A percentile compares a stretch with the other conserved stretches of the same genome.
These are phyloP conservation scores for Phainopepla nitens DNA, from an alignment of 2,113 vertebrate genomes.

Conservation along the genomic window DNA sequence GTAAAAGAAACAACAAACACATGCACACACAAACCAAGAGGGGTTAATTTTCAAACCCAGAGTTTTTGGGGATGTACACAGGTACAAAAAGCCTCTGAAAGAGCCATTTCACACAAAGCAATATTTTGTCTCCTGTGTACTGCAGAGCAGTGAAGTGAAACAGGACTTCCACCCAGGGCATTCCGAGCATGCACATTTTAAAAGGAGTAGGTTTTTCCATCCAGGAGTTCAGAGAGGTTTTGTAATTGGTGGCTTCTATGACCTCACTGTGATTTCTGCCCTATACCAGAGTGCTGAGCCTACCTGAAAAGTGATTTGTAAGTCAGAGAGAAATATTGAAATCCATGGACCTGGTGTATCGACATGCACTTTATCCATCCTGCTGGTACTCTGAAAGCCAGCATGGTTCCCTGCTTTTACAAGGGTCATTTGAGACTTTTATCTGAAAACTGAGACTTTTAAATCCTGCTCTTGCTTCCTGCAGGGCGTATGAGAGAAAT, in stretches of 20 bases:
- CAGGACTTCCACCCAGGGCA: not conserved
- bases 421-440: constrained; percentile 40
- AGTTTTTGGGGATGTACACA: not conserved
- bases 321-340: not conserved
- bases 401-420: not conserved
- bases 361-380: not conserved
- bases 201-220: not conserved
- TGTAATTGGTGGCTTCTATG: not conserved
- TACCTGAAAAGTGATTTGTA: constrained; percentile 2
- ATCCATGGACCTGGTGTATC: not conserved
- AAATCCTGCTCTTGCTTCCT: constrained; percentile 14
- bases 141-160: not conserved
- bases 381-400: constrained; percentile 5
- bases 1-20: not conserved
- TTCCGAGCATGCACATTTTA: not conserved
- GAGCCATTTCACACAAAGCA: not conserved
- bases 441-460: not conserved
- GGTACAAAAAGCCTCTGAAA: not conserved
- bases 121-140: not conserved
- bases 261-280: constrained; percentile 31
- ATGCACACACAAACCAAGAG: not conserved
- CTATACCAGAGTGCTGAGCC: not conserved
- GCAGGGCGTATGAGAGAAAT: not conserved
- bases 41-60: not conserved
- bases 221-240: not conserved